Evolutionary conservation across 2,888 invertebrate species (phyloP).

Genomic region (Cryptus viduatorius): DNA sequence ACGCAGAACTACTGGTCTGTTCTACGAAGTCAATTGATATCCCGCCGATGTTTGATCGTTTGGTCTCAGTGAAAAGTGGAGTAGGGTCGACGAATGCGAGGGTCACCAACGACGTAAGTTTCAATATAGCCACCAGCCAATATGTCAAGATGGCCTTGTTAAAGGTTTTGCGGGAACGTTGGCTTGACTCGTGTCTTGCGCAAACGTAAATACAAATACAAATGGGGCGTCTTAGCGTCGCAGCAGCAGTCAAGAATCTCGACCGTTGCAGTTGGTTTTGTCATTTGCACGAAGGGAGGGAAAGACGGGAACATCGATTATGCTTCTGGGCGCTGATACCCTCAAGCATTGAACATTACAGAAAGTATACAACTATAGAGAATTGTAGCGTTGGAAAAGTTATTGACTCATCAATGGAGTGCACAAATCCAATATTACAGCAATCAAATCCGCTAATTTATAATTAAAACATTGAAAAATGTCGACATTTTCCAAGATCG

Average conservation of each 20-base stretch:
- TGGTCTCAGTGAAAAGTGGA: neutral
- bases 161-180: neutral
- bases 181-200: neutral
- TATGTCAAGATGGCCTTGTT: neutral
- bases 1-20: conserved; percentile 36
- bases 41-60: conserved; percentile 21
- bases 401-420: too few species aligned
- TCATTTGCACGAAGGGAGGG: neutral
- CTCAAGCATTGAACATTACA: too few species aligned
- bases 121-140: neutral
- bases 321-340: too few species aligned
- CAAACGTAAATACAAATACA: neutral
- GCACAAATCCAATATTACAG: too few species aligned
- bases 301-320: neutral
- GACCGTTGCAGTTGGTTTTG: neutral
- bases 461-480: too few species aligned
- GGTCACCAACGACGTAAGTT: neutral
- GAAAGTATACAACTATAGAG: too few species aligned
- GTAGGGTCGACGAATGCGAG: neutral
- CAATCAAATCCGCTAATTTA: too few species aligned
- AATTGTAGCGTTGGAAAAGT: too few species aligned
- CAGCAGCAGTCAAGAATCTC: neutral
- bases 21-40: conserved; percentile 36
- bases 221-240: neutral
- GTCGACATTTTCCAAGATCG: too few species aligned